phyloP scores from a whole-genome alignment of 2,797 vertebrate genomes.

The Dendrocincla tyrannina region DNA sequence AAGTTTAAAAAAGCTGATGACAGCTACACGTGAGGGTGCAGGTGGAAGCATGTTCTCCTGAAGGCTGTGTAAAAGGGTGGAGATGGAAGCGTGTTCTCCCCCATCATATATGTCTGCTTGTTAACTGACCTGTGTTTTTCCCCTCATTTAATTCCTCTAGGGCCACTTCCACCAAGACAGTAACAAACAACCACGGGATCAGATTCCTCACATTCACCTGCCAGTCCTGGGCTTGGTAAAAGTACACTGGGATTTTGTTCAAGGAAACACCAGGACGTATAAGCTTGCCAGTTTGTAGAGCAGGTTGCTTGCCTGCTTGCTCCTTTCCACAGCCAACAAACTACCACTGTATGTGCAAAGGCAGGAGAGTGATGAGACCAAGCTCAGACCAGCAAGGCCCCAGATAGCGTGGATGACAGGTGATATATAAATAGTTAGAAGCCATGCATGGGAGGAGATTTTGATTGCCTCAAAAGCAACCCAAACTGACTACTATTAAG shows the following conservation, averaged over 20 bases:
- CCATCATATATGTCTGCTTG: rapidly evolving
- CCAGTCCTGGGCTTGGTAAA: background rate
- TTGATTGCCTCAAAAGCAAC: background rate
- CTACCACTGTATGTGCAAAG: background rate
- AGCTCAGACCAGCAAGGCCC: background rate
- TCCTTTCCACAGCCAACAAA: background rate
- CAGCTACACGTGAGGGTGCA: background rate
- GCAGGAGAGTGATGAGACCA: background rate
- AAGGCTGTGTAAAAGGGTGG: background rate
- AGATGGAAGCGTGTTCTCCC: background rate
- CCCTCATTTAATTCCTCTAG: background rate
- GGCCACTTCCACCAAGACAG: background rate
- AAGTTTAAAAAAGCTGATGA: background rate
- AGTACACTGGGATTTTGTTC: background rate
- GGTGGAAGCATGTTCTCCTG: background rate
- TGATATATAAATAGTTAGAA: background rate
- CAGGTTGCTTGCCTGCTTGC: background rate
- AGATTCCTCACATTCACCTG: background rate
- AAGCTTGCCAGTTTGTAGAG: background rate
- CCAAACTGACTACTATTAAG: background rate
- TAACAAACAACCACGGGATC: background rate
- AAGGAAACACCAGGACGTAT: background rate
- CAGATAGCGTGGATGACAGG: background rate
- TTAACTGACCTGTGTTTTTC: background rate
- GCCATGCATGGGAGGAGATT: background rate